Conservation (phyloP, 2,797 vertebrate genomes). For the Falco biarmicus region DNA sequence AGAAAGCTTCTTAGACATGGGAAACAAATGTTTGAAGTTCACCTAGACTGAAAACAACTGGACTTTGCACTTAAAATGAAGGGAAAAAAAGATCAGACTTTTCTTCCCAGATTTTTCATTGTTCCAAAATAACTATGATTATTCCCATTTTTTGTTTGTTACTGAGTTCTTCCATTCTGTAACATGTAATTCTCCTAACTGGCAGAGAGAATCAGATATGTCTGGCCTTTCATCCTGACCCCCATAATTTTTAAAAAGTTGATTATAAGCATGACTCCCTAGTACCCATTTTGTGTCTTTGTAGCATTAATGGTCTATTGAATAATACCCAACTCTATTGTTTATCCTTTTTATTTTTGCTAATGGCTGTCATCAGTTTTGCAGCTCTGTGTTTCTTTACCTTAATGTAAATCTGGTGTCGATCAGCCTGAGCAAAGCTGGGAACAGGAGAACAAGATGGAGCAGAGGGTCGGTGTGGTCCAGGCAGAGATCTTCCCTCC, state of each 20-base stretch:
- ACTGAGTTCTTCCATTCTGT: not conserved
- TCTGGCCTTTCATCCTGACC: not conserved
- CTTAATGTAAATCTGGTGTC: no score
- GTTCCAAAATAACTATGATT: conserved; percentile 60
- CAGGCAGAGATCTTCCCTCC: not conserved
- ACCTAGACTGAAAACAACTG: not conserved
- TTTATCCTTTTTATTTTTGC: not conserved
- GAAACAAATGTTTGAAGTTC: not conserved
- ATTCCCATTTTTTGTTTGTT: not conserved
- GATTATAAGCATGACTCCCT: conserved; percentile 1
- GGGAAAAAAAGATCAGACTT: not conserved
- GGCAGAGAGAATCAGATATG: not conserved
- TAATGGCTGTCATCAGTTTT: not conserved
- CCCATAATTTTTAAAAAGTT: not conserved
- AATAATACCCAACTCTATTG: not conserved
- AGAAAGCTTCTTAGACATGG: not conserved
- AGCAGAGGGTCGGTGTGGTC: fast-evolving
- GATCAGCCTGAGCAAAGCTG: not conserved
- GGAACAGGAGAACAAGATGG: fast-evolving
- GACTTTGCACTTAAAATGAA: not conserved
- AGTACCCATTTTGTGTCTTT: not conserved
- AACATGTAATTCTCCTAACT: conserved; percentile 8
- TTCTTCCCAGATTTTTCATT: conserved; percentile 29
- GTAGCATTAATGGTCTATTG: not conserved
- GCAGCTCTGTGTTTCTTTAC: not conserved